Base-by-base conservation (phyloP, 1,140 invertebrate species). In the Drosophila bocki region DNA sequence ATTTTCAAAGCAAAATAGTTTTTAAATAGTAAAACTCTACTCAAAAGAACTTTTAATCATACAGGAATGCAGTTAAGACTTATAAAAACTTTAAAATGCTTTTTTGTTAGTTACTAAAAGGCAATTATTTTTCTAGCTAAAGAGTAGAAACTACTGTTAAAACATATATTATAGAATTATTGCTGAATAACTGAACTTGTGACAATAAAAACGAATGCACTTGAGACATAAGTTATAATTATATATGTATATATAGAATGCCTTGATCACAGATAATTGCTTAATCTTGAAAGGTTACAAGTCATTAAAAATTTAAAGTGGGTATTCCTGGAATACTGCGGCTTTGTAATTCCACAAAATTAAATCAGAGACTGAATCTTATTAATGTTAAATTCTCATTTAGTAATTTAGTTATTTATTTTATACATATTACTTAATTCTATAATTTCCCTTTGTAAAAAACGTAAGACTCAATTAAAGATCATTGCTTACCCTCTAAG, bases 401-500 rank as follows among this genome's bases (percentile, higher is more conserved):
- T 17, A 3, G 15, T 32, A 33, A 33, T 11, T 17, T 0, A 32
- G 8, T n/a, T 53, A 32, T 26, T 26, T 26, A 26, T 26, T 26
- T 26, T 26, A 26, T 26, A 26, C 4, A 26, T 26, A 26, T 26
- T 26, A 26, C 26, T 26, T 26, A 6, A 26, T 26, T 26, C 26
- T 26, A 26, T 26, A 26, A 26, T 6, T 26, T 26, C 5, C 26
- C 26, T 0, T 26, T 26, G 5, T 26, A 4, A 26, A 19, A 3
- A 13, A 11, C 44, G 7, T n/a, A 9, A 4, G 29, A 13, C 7
- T 47, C 8, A 44, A 26, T 53, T 33, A 6, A 11, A 29, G 26
- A n/a, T 45, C 12, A 17, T 13, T 0, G 37, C 81, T 90, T 94
- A 97, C 96, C 95, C 95, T 95, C 82, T 41, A 97, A 92, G 32